A percentile compares a stretch with the other conserved stretches of the same genome.
phyloP scores from a whole-genome alignment of 2,888 invertebrate species.

The Onchidella celtica region DNA sequence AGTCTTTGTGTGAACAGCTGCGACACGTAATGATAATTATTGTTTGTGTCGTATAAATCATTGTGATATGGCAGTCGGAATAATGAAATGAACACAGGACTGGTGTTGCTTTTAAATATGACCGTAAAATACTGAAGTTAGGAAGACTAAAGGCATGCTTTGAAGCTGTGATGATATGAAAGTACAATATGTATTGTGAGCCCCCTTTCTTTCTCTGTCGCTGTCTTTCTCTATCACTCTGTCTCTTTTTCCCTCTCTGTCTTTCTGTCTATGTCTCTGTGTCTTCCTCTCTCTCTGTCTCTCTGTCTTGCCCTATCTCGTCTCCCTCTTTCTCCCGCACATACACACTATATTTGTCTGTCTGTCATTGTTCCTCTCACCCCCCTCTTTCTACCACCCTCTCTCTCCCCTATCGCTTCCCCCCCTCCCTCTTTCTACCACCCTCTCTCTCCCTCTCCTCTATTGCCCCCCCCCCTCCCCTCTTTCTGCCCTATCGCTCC shows the following conservation, averaged over 20 bases:
- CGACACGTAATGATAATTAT: too few species aligned
- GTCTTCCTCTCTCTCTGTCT: neutral
- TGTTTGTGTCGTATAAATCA: too few species aligned
- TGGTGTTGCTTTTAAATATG: too few species aligned
- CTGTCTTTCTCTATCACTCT: slow-evolving; percentile 12
- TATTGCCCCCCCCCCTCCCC: neutral
- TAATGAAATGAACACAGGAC: too few species aligned
- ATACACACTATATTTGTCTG: too few species aligned
- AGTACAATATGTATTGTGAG: too few species aligned
- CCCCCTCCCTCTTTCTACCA: neutral
- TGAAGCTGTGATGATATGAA: too few species aligned
- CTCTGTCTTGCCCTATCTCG: neutral
- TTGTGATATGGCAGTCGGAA: too few species aligned
- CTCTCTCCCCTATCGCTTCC: neutral
- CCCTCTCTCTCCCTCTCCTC: neutral
- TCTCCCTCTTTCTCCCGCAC: neutral
- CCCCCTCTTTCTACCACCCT: neutral
- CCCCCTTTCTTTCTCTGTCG: neutral
- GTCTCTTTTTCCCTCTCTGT: neutral
- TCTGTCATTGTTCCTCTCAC: neutral
- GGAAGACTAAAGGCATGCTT: too few species aligned
- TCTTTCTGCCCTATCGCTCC: neutral
- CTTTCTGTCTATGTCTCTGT: neutral
- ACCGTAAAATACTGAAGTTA: too few species aligned
- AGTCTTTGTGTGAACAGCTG: too few species aligned